These are phyloP conservation scores for Temnothorax curvispinosus DNA, from an alignment of 1,140 invertebrate genomes.

Conservation along the genomic window DNA sequence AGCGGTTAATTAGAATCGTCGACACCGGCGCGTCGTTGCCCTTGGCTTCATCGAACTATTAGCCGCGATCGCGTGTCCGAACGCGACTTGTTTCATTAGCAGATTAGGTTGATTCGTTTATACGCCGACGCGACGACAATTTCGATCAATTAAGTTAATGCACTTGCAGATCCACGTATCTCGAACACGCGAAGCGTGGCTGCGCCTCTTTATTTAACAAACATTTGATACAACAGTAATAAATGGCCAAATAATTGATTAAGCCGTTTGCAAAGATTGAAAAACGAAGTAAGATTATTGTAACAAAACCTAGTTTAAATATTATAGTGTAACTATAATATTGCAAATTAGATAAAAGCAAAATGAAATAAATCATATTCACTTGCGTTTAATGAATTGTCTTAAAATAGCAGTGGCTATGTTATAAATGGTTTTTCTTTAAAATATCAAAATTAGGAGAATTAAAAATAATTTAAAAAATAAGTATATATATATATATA, in stretches of 20 bases:
- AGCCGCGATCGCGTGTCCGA: constrained; percentile 47
- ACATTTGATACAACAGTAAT: neutral
- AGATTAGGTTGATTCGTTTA: constrained; percentile 59
- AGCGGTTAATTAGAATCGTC: constrained; percentile 37
- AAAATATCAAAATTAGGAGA: neutral
- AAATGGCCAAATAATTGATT: constrained; percentile 10
- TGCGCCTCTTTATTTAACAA: constrained; percentile 21
- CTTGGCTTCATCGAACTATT: constrained; percentile 48
- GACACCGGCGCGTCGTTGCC: neutral
- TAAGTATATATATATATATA: too few species aligned
- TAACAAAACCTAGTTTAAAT: neutral
- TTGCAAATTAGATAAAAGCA: neutral
- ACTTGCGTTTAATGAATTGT: neutral
- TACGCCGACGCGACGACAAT: constrained; percentile 26
- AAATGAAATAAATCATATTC: neutral
- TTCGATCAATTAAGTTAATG: constrained; percentile 62
- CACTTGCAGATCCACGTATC: neutral
- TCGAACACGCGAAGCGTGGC: constrained; percentile 4
- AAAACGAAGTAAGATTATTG: neutral
- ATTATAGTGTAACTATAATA: neutral
- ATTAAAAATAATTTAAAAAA: neutral
- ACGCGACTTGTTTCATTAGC: constrained; percentile 56
- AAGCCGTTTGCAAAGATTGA: neutral
- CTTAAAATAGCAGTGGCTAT: neutral
- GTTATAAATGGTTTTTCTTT: neutral